Conservation (phyloP, 2,113 vertebrate genomes). For the Paralichthys olivaceus region DNA sequence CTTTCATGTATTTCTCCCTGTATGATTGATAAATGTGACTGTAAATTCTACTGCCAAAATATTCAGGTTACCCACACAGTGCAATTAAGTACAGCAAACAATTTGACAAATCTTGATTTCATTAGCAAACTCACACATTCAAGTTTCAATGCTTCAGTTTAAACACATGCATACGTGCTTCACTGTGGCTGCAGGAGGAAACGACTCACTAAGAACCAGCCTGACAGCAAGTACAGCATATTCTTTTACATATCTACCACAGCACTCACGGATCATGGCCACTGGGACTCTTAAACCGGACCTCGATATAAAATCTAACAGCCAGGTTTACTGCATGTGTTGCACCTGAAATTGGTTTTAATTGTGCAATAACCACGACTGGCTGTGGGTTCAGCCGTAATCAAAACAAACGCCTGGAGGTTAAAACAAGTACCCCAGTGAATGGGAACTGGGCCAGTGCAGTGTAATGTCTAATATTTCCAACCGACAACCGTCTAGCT, state of each 20-base stretch:
- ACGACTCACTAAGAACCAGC: background rate
- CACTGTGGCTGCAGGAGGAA: background rate
- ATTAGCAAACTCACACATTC: conserved; percentile 13
- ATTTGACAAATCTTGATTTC: conserved; percentile 32
- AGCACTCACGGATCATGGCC: background rate
- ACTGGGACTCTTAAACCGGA: conserved; percentile 11
- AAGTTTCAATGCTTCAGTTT: background rate
- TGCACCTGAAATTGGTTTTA: conserved; percentile 61
- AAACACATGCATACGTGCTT: background rate
- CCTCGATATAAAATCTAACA: conserved; percentile 38
- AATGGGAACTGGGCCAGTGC: conserved; percentile 12
- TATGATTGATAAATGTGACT: background rate
- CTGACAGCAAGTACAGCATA: background rate
- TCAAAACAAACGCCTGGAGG: conserved; percentile 54
- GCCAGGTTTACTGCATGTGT: conserved; percentile 35
- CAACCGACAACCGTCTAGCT: conserved; percentile 29
- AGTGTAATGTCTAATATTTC: conserved; percentile 10
- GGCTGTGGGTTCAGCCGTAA: conserved; percentile 21
- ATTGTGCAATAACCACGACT: conserved; percentile 32
- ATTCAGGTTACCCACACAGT: background rate
- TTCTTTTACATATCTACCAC: conserved; percentile 25
- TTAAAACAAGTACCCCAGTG: conserved; percentile 36
- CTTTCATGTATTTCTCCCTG: background rate
- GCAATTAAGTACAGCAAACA: background rate
- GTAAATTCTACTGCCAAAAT: background rate